Base-by-base conservation (phyloP, 2,888 invertebrate species). In the Oithona nana region DNA sequence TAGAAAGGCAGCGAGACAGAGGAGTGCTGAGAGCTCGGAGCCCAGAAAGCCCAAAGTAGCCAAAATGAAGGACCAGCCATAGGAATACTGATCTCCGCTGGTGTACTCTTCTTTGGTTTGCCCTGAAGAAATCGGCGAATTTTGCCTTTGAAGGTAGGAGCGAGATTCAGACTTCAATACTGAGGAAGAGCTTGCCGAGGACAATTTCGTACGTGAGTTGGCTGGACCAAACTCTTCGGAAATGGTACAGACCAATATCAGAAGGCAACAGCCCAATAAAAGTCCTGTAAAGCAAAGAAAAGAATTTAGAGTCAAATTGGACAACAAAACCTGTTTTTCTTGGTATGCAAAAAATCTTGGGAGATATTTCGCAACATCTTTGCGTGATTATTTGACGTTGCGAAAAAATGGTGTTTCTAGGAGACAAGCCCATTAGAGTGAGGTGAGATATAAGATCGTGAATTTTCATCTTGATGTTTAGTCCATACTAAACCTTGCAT, bases 261-360 rank as follows among this genome's bases (percentile, higher is more conserved):
- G 22, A 1, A 57, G 57, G 31, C 30, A 20, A 57, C 57, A 31
- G 31, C 57, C 57, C 8, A 57, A 31, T 20, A 57, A 16, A 29
- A 57, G 31, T 20, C 57, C 57, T 57, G 31, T 2, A 57, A 57
- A 51, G n/a, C n/a, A n/a, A n/a, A n/a, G n/a, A n/a, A n/a, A n/a
- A n/a, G n/a, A n/a, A n/a, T n/a, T n/a, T n/a, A n/a, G n/a, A n/a
- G n/a, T n/a, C n/a, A n/a, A n/a, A n/a, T n/a, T n/a, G n/a, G n/a
- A n/a, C n/a, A n/a, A n/a, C n/a, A n/a, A n/a, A n/a, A n/a, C n/a
- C n/a, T n/a, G n/a, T n/a, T n/a, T n/a, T n/a, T n/a, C n/a, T n/a
- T n/a, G n/a, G n/a, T n/a, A n/a, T n/a, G n/a, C n/a, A n/a, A n/a
- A n/a, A n/a, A n/a, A n/a, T n/a, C n/a, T n/a, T n/a, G n/a, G n/a